Base-by-base conservation (phyloP, 2,113 vertebrate genomes). In the Pampusana beccarii region DNA sequence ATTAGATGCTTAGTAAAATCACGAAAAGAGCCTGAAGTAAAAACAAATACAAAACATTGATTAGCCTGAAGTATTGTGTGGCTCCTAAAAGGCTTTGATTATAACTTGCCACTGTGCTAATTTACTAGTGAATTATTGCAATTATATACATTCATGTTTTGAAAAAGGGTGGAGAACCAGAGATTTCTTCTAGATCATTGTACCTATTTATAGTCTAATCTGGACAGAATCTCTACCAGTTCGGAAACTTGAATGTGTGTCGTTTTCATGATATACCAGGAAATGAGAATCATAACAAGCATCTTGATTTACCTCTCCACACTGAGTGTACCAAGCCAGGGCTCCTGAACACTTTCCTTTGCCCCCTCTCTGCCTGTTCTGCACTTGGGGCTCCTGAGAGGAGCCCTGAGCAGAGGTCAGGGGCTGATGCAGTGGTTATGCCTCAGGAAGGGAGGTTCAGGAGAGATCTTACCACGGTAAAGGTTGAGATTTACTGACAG, bases 11-110 rank as follows among this genome's bases (percentile, higher is more conserved):
- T 91, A 53, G 21, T 42, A 57, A 94, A 96, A 93, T 90, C 40
- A 46, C 31, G 72, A 66, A 80, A 91, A 93, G 33, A 93, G 13
- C 33, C 66, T 93, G 80, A 69, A 97, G 61, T 73, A 86, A 77
- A 94, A 94, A 78, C 79, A 95, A 92, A 81, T 83, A 86, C 71
- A 95, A 97, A 96, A 86, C 62, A 95, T 36, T 90, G 72, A 97
- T 97, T 94, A 91, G 58, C 28, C 40, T 92, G 60, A 86, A 86
- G 74, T 70, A 95, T 83, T 72, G 44, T 81, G 38, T 67, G 56
- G 16, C 60, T 95, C 20, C 74, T 92, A 64, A 94, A 89, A 88
- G 61, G 54, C 71, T 95, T 91, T 97, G 88, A 95, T 95, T 96
- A 86, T 75, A 75, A 92, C 51, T 83, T 96, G 70, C 38, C 67